Conservation (phyloP, 2,888 invertebrate species). For the Ormyrus nitidulus region DNA sequence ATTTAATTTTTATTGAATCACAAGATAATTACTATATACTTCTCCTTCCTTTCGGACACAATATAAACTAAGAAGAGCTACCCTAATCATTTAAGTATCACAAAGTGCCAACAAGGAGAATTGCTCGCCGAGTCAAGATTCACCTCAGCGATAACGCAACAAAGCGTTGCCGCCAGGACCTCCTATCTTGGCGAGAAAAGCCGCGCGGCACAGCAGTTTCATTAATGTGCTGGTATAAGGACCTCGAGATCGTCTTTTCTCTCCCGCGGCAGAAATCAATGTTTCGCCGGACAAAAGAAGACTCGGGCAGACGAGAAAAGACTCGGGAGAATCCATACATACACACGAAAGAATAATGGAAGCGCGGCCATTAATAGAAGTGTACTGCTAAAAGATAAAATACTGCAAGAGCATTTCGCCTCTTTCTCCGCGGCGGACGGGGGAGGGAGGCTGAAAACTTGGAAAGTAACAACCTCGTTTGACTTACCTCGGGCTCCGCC, state of each 20-base stretch:
- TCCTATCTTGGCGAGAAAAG: not conserved
- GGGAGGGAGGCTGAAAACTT: not conserved
- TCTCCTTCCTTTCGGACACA: too few species aligned
- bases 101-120: not conserved
- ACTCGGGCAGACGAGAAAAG: not conserved
- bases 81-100: not conserved
- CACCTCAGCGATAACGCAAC: slow-evolving; percentile 5
- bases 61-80: not conserved
- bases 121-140: not conserved
- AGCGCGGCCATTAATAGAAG: slow-evolving; percentile 31
- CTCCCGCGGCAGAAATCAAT: slow-evolving; percentile 20
- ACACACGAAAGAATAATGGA: slow-evolving; percentile 32
- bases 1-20: too few species aligned
- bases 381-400: slow-evolving; percentile 16
- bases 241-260: slow-evolving; percentile 4
- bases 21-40: too few species aligned
- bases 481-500: slow-evolving; percentile 51
- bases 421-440: not conserved
- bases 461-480: slow-evolving; percentile 39
- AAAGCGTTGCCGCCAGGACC: not conserved
- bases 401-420: slow-evolving; percentile 26
- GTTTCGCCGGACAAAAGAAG: slow-evolving; percentile 13
- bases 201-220: slow-evolving; percentile 9
- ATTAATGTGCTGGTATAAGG: slow-evolving; percentile 10
- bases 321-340: not conserved